Base-by-base conservation (phyloP, 2,113 vertebrate genomes). In the Oostethus manadensis region DNA sequence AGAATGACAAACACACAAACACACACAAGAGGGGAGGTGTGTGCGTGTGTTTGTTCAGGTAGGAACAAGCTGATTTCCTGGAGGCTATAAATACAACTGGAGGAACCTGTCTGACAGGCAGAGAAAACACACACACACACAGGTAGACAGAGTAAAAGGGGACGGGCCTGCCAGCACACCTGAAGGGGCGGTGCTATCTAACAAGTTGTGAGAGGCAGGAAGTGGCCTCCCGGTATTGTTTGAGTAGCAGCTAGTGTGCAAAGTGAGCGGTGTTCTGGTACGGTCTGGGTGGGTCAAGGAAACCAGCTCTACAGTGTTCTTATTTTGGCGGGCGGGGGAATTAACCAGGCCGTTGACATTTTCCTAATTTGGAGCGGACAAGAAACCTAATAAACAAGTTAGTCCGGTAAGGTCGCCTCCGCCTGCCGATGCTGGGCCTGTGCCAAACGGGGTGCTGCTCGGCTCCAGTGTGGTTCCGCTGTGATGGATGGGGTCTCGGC, bases 401-500 rank as follows among this genome's bases (percentile, higher is more conserved):
- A 18, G 5, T 18, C 51, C 17, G 8, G 10, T 57, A 45, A 72
- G 61, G 58, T 54, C 51, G 0, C 20, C 3, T 49, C 6, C 7
- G 23, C 8, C 23, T 8, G 33, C n/a, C 56, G 43, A 89, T 89
- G 87, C 64, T 26, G 4, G 45, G 64, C 4, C 29, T 84, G 49
- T 88, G 82, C 57, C 23, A 8, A 59, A 1, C 16, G 53, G 72
- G 58, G 35, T 89, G 86, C 66, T 89, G 87, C 68, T 6, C 82
- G 22, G 66, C 38, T 0, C 84, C 81, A 2, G 57, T 84, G 58
- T 22, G 79, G 43, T 76, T 79, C 1, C 26, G 40, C 22, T 64
- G 50, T 2, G 43, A 56, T 3, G 20, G 33, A 6, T 51, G 35
- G 8, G 29, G 45, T 13, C 56, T 40, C 8, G 64, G 46, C 10